Evolutionary conservation across 2,888 invertebrate species (phyloP).

Genomic region (Lasiommata megera): DNA sequence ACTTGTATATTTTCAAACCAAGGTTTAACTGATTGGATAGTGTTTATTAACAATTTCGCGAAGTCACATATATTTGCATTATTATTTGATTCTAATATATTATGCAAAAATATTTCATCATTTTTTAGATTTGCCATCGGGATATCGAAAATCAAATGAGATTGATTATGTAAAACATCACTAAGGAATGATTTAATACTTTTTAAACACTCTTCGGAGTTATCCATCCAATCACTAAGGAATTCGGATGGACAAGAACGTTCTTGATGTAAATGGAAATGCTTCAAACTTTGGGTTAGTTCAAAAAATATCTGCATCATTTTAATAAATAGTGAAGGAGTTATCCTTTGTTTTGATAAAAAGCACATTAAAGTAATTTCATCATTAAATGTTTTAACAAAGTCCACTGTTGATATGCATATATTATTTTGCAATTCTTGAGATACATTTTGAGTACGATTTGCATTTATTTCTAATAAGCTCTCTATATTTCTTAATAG

Average conservation of each 20-base stretch:
- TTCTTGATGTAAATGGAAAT: constrained; percentile 46
- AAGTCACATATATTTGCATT: constrained; percentile 34
- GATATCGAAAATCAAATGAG: constrained; percentile 46
- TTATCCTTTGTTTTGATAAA: constrained; percentile 52
- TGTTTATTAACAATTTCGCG: constrained; percentile 32
- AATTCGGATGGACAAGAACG: constrained; percentile 45
- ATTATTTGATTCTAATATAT: constrained; percentile 20
- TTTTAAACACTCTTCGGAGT: constrained; percentile 51
- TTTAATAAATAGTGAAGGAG: constrained; percentile 61
- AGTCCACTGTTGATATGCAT: constrained; percentile 55
- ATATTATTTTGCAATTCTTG: constrained; percentile 50
- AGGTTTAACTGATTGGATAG: constrained; percentile 37
- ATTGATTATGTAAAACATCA: constrained; percentile 52
- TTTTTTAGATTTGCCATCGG: constrained; percentile 38
- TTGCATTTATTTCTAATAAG: constrained; percentile 53
- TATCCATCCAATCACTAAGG: constrained; percentile 43
- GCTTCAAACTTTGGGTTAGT: constrained; percentile 46
- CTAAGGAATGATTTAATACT: constrained; percentile 47
- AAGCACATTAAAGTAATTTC: constrained; percentile 57
- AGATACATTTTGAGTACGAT: constrained; percentile 49
- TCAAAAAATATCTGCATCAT: constrained; percentile 59
- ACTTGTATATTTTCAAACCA: constrained; percentile 31
- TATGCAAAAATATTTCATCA: constrained; percentile 7
- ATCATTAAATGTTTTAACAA: constrained; percentile 56
- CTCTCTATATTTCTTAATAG: constrained; percentile 53